A percentile compares a stretch with the other conserved stretches of the same genome.
phyloP scores from a whole-genome alignment of 1,140 invertebrate genomes.

The Drosophila navojoa region DNA sequence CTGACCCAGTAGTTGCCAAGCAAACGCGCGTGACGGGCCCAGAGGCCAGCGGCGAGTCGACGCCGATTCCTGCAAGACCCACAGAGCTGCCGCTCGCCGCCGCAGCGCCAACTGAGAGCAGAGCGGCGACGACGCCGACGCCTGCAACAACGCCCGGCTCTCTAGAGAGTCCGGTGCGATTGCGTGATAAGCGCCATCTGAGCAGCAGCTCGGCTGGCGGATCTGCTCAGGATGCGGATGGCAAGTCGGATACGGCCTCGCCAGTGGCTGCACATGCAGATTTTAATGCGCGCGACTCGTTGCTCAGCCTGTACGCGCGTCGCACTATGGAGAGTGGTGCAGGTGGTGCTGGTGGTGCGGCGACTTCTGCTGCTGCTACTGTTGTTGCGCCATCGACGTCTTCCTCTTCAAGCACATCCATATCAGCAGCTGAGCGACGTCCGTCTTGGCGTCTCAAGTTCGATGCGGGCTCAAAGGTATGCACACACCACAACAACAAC shows the following conservation, averaged over 20 bases:
- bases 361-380: conserved; percentile 24
- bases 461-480: conserved; percentile 94
- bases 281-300: conserved; percentile 70
- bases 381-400: conserved; percentile 28
- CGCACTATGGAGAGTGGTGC: conserved; percentile 54
- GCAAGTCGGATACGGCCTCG: conserved; percentile 66
- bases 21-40: background rate
- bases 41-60: conserved; percentile 18
- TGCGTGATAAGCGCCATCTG: conserved; percentile 77
- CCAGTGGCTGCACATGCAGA: conserved; percentile 54
- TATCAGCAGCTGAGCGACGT: conserved; percentile 87
- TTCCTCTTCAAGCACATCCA: conserved; percentile 30
- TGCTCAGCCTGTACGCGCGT: conserved; percentile 66
- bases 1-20: conserved; percentile 62
- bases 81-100: conserved; percentile 56
- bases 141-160: conserved; percentile 45
- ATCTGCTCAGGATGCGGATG: conserved; percentile 55
- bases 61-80: conserved; percentile 38
- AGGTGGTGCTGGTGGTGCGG: conserved; percentile 31
- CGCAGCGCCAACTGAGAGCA: conserved; percentile 15
- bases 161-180: conserved; percentile 75
- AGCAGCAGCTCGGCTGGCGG: conserved; percentile 17
- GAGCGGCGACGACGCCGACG: conserved; percentile 38
- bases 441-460: conserved; percentile 95
- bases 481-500: no score